These are phyloP conservation scores for Centropyge bicolor DNA, from an alignment of 2,797 vertebrate genomes.

Conservation along the genomic window DNA sequence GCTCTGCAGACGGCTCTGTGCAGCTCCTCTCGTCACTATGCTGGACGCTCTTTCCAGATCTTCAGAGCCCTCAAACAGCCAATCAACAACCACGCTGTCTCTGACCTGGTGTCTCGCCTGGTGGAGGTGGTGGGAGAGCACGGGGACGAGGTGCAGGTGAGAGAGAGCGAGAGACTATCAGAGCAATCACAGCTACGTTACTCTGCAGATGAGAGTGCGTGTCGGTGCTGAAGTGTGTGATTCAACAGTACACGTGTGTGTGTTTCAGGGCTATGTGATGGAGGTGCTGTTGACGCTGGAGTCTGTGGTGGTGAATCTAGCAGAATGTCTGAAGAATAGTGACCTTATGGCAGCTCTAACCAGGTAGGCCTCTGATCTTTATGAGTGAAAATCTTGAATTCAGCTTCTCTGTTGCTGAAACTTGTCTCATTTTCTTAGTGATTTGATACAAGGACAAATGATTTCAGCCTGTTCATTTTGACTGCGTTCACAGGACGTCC, in stretches of 20 bases:
- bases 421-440: neutral
- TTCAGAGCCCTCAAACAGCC: conserved; percentile 97
- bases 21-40: conserved; percentile 97
- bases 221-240: neutral
- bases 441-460: neutral
- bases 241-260: neutral
- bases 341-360: conserved; percentile 95
- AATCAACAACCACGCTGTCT: conserved; percentile 94
- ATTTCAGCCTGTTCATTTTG: too few species aligned
- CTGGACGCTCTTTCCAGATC: conserved; percentile 97
- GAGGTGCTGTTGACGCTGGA: conserved; percentile 96
- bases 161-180: neutral
- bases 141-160: conserved; percentile 98
- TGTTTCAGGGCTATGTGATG: conserved; percentile 96
- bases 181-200: neutral
- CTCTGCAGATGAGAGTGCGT: neutral
- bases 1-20: conserved; percentile 97
- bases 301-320: conserved; percentile 96
- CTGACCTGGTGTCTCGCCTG: conserved; percentile 95
- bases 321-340: conserved; percentile 97
- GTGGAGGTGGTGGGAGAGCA: conserved; percentile 99
- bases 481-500: conserved; percentile 87
- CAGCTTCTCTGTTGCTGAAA: neutral
- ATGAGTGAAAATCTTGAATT: neutral
- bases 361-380: conserved; percentile 83